Evolutionary conservation across 2,113 vertebrate genomes (phyloP), one percentile per base, ranked within the genome.

Genomic region (Gymnobelideus leadbeateri): DNA sequence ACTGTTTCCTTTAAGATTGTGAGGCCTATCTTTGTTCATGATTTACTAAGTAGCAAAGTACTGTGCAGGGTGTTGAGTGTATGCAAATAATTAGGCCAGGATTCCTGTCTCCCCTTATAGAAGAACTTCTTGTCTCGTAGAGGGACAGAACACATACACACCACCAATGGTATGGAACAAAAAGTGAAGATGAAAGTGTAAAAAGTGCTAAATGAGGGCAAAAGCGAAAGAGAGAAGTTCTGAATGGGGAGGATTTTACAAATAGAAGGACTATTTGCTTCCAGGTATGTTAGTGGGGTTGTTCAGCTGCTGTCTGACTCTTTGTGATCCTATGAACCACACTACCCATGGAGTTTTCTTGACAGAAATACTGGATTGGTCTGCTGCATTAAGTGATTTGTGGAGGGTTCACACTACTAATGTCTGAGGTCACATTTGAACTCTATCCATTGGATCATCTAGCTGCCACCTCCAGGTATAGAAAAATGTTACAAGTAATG

Each of bases 1-100:
- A 84, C 23, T 37, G 94, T 94, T 95, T 96, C 91, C 93, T 95
- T 46, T 3, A 91, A 84, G 37, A 50, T 93, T 52, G 49, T 94
- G 54, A 93, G 92, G 47, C 53, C 14, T 16, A 94, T 50, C 93
- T 97, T 57, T 89, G 91, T 1, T 95, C 14, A 94, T 26, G 24
- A 89, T 19, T 90, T 89, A 49, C 24, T 89, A 94, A 51, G 49
- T 89, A 43, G 84, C 49, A 94, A 95, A 61, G 50, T n/a, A 92
- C 14, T 49, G 37, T 43, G 8, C 77, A 91, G 89, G 91, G 46
- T 84, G n/a, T 84, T 43, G 19, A 84, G 37, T 43, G 43, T 6
- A 84, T 23, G 21, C n/a, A 43, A n/a, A 84, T 84, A 84, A 84
- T 21, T 84, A 23, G 68, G n/a, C n/a, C n/a, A 43, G 37, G 12